phyloP scores from a whole-genome alignment of 23 tunicate species.

The Styela plicata region DNA sequence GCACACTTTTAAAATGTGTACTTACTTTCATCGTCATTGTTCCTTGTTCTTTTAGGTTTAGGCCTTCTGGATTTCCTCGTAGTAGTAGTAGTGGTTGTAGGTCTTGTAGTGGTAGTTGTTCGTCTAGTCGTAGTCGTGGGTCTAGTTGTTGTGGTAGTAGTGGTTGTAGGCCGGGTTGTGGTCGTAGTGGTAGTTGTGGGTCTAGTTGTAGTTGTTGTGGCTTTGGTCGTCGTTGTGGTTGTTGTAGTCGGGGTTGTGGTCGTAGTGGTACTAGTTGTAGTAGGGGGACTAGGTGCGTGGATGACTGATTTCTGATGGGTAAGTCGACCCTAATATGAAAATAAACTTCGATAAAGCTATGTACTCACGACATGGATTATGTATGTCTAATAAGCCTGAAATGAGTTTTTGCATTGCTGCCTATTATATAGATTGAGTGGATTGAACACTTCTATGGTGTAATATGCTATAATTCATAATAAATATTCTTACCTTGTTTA shows the following conservation, averaged over 20 bases:
- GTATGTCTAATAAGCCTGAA: no score
- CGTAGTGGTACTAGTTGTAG: neutral
- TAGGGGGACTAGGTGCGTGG: neutral
- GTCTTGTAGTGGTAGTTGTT: neutral
- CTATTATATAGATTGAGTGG: no score
- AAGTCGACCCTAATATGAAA: neutral
- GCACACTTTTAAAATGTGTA: no score
- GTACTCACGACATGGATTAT: no score
- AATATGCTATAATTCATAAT: no score
- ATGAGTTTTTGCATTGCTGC: no score
- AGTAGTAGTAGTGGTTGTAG: constrained; percentile 16
- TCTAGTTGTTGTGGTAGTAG: constrained; percentile 3
- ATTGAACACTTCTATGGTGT: no score
- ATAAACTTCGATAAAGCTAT: no score
- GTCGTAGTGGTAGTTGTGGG: neutral
- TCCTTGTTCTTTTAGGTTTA: neutral
- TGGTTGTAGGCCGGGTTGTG: neutral
- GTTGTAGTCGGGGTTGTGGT: neutral
- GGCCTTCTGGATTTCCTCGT: neutral
- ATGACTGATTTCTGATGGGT: neutral
- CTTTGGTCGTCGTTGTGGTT: neutral
- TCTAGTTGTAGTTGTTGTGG: constrained; percentile 13
- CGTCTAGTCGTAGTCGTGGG: neutral
- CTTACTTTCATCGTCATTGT: neutral
- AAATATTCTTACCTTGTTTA: neutral